Evolutionary conservation across 2,113 vertebrate genomes (phyloP), one percentile per base, ranked within the genome.

Genomic region (Laterallus jamaicensis): DNA sequence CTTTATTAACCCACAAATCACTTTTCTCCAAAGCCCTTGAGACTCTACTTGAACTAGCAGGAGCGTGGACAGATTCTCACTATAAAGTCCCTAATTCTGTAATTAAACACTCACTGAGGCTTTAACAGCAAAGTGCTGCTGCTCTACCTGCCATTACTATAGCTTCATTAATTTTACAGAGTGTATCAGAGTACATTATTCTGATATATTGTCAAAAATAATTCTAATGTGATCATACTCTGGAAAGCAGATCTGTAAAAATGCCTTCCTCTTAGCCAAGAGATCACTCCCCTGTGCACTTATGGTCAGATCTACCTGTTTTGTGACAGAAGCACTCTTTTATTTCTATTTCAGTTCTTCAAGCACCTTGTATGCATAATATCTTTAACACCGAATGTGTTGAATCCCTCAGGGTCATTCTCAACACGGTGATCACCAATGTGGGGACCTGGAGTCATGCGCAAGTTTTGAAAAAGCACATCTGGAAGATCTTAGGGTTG

Each of bases 161-260:
- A 44, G 35, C 58, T 89, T 91, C 39, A 82, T 92, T 95, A 84
- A 62, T 87, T 91, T 91, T 86, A 69, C 58, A 75, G 54, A 82
- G 60, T 44, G 32, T 70, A 64, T 86, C 68, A 42, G 47, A 84
- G 26, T 68, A 52, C 52, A 58, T 90, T 92, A 66, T 10, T 66
- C 85, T 83, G 73, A 77, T 29, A 25, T 63, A 63, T 78, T 79
- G 62, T 82, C 56, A 87, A 75, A 94, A 93, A 76, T 71, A 83
- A 83, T 92, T 88, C 78, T 12, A 71, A 21, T 54, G 49, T 63
- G 75, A 69, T 68, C 42, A 42, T 64, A n/a, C 17, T 71, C 74
- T 76, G 55, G 58, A 91, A 92, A 87, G n/a, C 11, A 75, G 58
- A 54, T 78, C 50, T 31, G 39, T 67, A 84, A 89, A 94, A 97